These are phyloP conservation scores for Microtus oregoni DNA, from an alignment of 2,113 vertebrate genomes.

Conservation along the genomic window DNA sequence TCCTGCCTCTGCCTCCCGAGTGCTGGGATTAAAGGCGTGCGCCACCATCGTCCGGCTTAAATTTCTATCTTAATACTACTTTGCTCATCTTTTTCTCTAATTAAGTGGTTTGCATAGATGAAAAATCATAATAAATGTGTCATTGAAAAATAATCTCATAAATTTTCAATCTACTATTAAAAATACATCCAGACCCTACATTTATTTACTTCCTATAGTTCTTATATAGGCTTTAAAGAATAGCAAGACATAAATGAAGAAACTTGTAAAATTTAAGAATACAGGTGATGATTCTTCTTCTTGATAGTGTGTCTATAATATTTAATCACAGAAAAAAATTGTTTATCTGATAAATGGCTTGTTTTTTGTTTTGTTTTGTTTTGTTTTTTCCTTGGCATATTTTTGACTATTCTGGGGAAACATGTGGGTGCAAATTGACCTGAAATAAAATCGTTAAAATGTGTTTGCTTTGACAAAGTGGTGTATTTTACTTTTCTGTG, in stretches of 20 bases:
- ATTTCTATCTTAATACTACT: slow-evolving; percentile 45
- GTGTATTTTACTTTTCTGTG: slow-evolving; percentile 58
- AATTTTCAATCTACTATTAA: slow-evolving; percentile 73
- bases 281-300: slow-evolving; percentile 59
- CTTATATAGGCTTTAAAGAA: slow-evolving; percentile 59
- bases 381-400: slow-evolving; percentile 68
- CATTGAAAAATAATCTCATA: slow-evolving; percentile 59
- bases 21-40: too few species aligned
- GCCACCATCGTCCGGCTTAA: too few species aligned
- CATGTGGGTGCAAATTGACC: slow-evolving; percentile 56
- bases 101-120: slow-evolving; percentile 69
- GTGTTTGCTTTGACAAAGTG: not conserved
- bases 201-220: slow-evolving; percentile 69
- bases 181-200: slow-evolving; percentile 39
- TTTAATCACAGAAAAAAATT: slow-evolving; percentile 71
- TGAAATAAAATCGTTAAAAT: slow-evolving; percentile 85
- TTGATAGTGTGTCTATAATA: slow-evolving; percentile 48
- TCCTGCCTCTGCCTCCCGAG: too few species aligned
- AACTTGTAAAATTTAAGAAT: slow-evolving; percentile 66
- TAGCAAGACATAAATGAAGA: slow-evolving; percentile 67
- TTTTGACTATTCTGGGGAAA: slow-evolving; percentile 61
- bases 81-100: slow-evolving; percentile 71
- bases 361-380: not conserved
- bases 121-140: slow-evolving; percentile 61
- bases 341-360: slow-evolving; percentile 61